Base-by-base conservation (phyloP, 37 sponge, comb jelly and placozoan species). In the Cladorhizidae sp. region DNA sequence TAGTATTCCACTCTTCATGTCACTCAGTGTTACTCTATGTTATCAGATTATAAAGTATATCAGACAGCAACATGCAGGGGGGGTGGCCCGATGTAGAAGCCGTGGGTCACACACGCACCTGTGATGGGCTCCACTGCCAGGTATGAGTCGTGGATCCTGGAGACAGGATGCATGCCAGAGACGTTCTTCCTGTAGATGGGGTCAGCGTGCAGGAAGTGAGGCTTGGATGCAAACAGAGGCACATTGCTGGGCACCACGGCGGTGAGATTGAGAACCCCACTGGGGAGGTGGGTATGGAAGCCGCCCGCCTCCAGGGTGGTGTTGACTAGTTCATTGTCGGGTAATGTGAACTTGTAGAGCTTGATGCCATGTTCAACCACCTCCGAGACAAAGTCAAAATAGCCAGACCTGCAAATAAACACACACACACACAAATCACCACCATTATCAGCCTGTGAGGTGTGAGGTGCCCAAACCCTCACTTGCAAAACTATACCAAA, bases 191-290 rank as follows among this genome's bases (percentile, higher is more conserved):
- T 55, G 57, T 83, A 87, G 57, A 37, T 63, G 5, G 82, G 67
- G 41, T 97, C 98, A 28, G 93, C 93, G 75, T 90, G 91, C 38
- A 94, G 79, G 77, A 94, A 97, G 72, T 92, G 90, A 2, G 98
- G 98, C 69, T 92, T 94, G 41, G 93, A 92, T 7, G 75, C 88
- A 78, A 94, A 94, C 15, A 97, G 69, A 9, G 98, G 98, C 18
- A 79, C 78, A 78, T 85, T 82, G 54, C 64, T 51, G 23, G 88
- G 86, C 23, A 73, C 83, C 2, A 92, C 91, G 28, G 84, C 75
- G 12, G 93, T 88, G 21, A 96, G 69, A 39, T 96, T 93, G 59
- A 96, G 88, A 20, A 96, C 87, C 12, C 97, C 97, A 35, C 73
- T 71, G 17, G 88, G 87, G 22, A 84, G 83, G 52, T 84, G 61